Conservation (phyloP, 2,797 vertebrate genomes). For the Mus minutoides region DNA sequence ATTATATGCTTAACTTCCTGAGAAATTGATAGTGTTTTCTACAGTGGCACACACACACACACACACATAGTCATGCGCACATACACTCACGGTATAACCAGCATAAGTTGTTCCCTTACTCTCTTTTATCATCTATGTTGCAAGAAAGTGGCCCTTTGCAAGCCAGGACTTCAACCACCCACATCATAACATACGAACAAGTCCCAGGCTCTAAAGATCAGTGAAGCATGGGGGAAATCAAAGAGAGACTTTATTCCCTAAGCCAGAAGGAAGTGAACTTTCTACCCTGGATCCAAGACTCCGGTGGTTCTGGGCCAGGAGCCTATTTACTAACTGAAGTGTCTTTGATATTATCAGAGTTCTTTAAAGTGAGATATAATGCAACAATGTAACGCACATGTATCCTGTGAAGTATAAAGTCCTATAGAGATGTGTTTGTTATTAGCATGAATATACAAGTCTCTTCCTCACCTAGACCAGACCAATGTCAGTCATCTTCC, state of each 20-base stretch:
- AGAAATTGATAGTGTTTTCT: not conserved
- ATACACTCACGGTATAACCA: not conserved
- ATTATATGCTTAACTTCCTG: not conserved
- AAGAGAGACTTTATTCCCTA: slow-evolving; percentile 2
- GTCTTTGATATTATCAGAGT: not conserved
- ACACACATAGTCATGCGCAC: not conserved
- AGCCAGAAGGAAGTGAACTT: slow-evolving; percentile 27
- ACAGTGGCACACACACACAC: not conserved
- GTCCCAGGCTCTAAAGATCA: not conserved
- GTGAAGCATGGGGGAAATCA: not conserved
- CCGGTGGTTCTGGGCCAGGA: not conserved
- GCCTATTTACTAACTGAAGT: slow-evolving; percentile 24
- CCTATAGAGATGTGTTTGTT: not conserved
- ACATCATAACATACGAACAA: not conserved
- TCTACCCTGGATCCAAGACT: not conserved
- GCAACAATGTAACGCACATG: not conserved
- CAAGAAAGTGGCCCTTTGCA: not conserved
- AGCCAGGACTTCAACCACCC: not conserved
- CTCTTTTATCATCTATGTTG: not conserved
- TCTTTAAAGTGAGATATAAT: slow-evolving; percentile 25
- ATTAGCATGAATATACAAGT: slow-evolving; percentile 2
- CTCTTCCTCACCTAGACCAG: not conserved
- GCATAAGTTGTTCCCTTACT: not conserved
- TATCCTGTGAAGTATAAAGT: not conserved
- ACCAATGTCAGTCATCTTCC: not conserved